Evolutionary conservation across 2,797 vertebrate genomes (phyloP).

Genomic region (Sciurus vulgaris): DNA sequence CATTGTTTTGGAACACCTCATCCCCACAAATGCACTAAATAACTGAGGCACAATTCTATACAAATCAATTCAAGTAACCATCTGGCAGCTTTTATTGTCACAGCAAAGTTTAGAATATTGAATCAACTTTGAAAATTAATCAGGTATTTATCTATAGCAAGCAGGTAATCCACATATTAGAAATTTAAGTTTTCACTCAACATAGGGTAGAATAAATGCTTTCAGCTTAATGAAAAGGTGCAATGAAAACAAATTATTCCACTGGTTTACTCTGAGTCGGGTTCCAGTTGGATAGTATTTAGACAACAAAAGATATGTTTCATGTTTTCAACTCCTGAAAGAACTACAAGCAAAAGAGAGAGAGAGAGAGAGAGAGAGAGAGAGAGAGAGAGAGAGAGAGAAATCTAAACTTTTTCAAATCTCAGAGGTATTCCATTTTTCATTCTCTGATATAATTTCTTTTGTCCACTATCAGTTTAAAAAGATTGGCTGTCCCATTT

Average conservation of each 20-base stretch:
- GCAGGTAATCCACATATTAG: not conserved
- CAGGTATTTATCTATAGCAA: not conserved
- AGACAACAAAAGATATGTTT: not conserved
- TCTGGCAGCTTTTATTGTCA: constrained; percentile 9
- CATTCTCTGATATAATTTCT: constrained; percentile 7
- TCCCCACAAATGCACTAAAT: constrained; percentile 6
- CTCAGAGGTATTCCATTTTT: not conserved
- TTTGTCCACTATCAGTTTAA: constrained; percentile 24
- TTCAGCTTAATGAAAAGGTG: not conserved
- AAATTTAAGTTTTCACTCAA: constrained; percentile 37
- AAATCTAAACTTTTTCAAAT: constrained; percentile 53
- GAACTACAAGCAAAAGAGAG: constrained; percentile 32
- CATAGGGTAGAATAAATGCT: not conserved
- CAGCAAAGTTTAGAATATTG: constrained; percentile 50
- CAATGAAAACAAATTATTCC: constrained; percentile 3
- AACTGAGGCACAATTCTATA: constrained; percentile 15
- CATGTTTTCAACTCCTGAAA: not conserved
- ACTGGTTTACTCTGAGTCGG: not conserved
- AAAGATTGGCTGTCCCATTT: constrained; percentile 42
- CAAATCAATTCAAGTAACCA: constrained; percentile 15
- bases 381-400: too few species aligned
- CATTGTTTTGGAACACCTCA: constrained; percentile 16
- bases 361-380: too few species aligned
- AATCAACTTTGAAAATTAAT: constrained; percentile 58
- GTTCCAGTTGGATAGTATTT: not conserved